These are phyloP conservation scores for Polydrusus tereticollis DNA, from an alignment of 2,888 invertebrate genomes.

Conservation along the genomic window DNA sequence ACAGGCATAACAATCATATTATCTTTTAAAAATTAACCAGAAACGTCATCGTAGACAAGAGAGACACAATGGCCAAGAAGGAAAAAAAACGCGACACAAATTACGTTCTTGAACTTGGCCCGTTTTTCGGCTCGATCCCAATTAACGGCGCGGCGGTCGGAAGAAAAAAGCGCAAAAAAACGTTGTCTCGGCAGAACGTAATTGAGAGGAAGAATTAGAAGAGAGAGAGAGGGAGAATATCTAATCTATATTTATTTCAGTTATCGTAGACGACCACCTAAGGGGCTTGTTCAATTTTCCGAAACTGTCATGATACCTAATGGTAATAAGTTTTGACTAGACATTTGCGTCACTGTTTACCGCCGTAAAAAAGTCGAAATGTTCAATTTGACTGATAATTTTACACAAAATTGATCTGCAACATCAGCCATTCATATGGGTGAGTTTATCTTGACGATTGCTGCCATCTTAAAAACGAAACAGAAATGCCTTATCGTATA, in stretches of 20 bases:
- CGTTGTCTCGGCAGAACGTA: slow-evolving; percentile 5
- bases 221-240: background rate
- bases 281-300: background rate
- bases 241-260: slow-evolving; percentile 2
- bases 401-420: no score
- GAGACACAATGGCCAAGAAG: background rate
- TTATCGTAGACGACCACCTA: slow-evolving; percentile 18
- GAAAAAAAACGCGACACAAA: slow-evolving; percentile 22
- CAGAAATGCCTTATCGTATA: no score
- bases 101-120: slow-evolving; percentile 41
- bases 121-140: slow-evolving; percentile 27
- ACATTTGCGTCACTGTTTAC: slow-evolving; percentile 5
- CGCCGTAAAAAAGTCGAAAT: background rate
- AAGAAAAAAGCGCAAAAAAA: slow-evolving; percentile 31
- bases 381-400: background rate
- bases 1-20: background rate
- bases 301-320: background rate
- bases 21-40: background rate
- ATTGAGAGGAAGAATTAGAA: slow-evolving; percentile 13
- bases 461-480: no score
- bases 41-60: background rate
- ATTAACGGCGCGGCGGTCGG: slow-evolving; percentile 33
- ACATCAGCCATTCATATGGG: no score
- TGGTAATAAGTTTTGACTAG: slow-evolving; percentile 22
- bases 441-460: no score